phyloP scores from a whole-genome alignment of 2,797 vertebrate species.

The Hoplostethus mediterraneus region DNA sequence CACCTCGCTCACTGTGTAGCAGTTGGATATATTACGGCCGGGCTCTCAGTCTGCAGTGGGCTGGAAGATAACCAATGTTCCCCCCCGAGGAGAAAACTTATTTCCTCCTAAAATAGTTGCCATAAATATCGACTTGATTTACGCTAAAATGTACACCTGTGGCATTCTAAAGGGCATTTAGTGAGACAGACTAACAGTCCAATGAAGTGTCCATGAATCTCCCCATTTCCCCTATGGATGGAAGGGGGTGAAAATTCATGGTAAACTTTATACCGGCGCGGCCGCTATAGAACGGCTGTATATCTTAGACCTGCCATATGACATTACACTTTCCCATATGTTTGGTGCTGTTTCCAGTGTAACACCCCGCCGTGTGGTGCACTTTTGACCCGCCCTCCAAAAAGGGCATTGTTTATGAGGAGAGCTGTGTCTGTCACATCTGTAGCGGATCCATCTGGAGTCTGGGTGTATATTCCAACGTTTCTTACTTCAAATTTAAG shows the following conservation, averaged over 20 bases:
- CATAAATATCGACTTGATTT: constrained; percentile 78
- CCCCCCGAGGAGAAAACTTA: constrained; percentile 66
- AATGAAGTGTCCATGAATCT: constrained; percentile 74
- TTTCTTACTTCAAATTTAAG: neutral
- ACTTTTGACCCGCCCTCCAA: constrained; percentile 57
- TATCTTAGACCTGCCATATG: constrained; percentile 67
- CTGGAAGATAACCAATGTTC: constrained; percentile 67
- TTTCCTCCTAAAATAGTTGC: constrained; percentile 69
- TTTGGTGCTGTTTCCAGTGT: constrained; percentile 48
- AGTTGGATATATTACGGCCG: constrained; percentile 63
- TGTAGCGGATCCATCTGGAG: constrained; percentile 43
- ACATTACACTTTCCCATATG: constrained; percentile 70
- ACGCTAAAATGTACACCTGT: constrained; percentile 74
- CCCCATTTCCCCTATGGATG: constrained; percentile 50
- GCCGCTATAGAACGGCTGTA: constrained; percentile 55
- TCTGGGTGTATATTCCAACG: neutral
- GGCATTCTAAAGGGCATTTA: constrained; percentile 72
- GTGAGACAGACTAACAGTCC: constrained; percentile 69
- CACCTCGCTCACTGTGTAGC: constrained; percentile 48
- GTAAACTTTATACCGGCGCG: constrained; percentile 59
- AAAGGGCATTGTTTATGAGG: constrained; percentile 44
- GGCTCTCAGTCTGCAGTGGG: constrained; percentile 43
- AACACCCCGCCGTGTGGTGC: constrained; percentile 30
- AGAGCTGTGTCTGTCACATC: constrained; percentile 31
- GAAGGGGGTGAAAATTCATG: constrained; percentile 60